Base-by-base conservation (phyloP, 2,888 invertebrate species). In the Tinea trinotella region DNA sequence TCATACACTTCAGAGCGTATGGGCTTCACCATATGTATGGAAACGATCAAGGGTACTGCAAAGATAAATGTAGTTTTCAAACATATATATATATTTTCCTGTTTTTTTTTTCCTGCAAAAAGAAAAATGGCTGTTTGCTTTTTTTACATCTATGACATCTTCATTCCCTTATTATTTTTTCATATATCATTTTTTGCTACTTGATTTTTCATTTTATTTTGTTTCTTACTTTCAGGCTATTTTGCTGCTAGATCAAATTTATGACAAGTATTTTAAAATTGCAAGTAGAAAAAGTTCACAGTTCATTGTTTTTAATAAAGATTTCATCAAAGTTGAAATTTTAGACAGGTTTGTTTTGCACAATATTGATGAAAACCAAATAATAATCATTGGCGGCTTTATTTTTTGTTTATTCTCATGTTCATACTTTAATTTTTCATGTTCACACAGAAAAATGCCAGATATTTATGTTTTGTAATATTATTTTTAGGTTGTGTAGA, bases 321-420 rank as follows among this genome's bases (percentile, higher is more conserved):
- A 90, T 64, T 92, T 88, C 74, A 87, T 93, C 67, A 93, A 93
- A 86, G 91, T 92, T 72, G 92, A 93, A 70, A 88, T 90, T 69
- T 85, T 88, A 75, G 87, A 88, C 74, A 89, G 90, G 90, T 90
- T 87, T 80, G 80, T 66, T 67, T 35, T 34, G 6, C 17, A 35
- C 24, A 35, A 18, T 53, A 35, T 53, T 53, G 17, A 1, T 7
- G 3, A 12, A 3, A 13, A 40, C 13, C 6, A 15, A 40, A 30
- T 7, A 30, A 30, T 30, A 30, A 7, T 30, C 6, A 6, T 30
- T 30, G 6, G 10, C 30, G 6, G 6, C 6, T 30, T 30, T 30
- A 10, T 30, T 30, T 30, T 10, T n/a, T n/a, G n/a, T n/a, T n/a
- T n/a, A n/a, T n/a, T n/a, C n/a, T n/a, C n/a, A n/a, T n/a, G n/a